Evolutionary conservation across 1,140 invertebrate genomes (phyloP).

Genomic region (Temnothorax nylanderi): DNA sequence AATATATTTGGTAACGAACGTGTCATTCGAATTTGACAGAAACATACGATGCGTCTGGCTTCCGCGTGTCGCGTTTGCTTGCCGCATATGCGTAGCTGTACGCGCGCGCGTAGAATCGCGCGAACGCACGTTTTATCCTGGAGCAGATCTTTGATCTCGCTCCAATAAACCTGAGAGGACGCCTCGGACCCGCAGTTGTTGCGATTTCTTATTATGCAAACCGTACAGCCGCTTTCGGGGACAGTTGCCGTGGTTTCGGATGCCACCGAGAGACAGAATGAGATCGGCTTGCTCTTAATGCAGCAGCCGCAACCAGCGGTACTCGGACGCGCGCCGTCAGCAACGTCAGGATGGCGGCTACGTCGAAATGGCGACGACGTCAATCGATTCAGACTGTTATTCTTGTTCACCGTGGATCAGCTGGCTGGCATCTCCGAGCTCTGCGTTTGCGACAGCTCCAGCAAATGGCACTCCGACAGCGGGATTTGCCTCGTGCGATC

Average conservation of each 20-base stretch:
- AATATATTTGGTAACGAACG: slow-evolving; percentile 41
- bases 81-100: neutral
- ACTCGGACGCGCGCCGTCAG: slow-evolving; percentile 52
- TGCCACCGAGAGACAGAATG: neutral
- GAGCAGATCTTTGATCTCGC: neutral
- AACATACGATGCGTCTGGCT: slow-evolving; percentile 25
- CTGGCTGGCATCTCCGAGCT: slow-evolving; percentile 81
- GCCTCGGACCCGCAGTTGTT: neutral
- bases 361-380: slow-evolving; percentile 69
- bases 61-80: neutral
- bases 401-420: slow-evolving; percentile 80
- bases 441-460: slow-evolving; percentile 86
- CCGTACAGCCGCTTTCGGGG: neutral
- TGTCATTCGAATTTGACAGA: slow-evolving; percentile 29
- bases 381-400: slow-evolving; percentile 74
- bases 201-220: neutral
- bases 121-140: neutral
- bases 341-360: slow-evolving; percentile 38
- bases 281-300: slow-evolving; percentile 41
- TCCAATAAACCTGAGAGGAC: slow-evolving; percentile 45
- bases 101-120: neutral
- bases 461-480: slow-evolving; percentile 89
- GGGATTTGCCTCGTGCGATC: slow-evolving; percentile 91
- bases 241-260: neutral
- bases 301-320: slow-evolving; percentile 59